These are phyloP conservation scores for Agraylea sexmaculata DNA, from an alignment of 1,140 invertebrate genomes.

Conservation along the genomic window DNA sequence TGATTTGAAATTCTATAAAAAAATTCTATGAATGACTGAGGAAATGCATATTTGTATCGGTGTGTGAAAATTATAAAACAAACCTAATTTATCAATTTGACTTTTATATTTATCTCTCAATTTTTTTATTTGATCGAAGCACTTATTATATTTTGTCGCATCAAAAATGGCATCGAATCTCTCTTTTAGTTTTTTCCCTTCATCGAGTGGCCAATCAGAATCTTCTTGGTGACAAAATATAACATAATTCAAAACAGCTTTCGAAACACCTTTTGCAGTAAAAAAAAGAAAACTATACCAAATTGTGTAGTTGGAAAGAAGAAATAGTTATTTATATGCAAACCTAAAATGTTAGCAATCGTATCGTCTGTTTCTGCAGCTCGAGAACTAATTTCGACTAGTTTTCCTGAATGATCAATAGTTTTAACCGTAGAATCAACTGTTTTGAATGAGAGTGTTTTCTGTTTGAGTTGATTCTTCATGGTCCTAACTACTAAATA, in stretches of 20 bases:
- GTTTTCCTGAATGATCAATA: slow-evolving; percentile 30
- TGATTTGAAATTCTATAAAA: slow-evolving; percentile 32
- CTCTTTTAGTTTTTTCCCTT: slow-evolving; percentile 86
- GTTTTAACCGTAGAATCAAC: slow-evolving; percentile 51
- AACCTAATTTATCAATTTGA: slow-evolving; percentile 36
- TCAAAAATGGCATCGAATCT: slow-evolving; percentile 98
- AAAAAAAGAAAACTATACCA: slow-evolving; percentile 1
- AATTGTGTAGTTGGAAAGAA: not conserved
- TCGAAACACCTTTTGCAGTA: slow-evolving; percentile 55
- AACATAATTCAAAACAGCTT: slow-evolving; percentile 90
- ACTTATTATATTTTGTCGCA: slow-evolving; percentile 85
- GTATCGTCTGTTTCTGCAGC: slow-evolving; percentile 36
- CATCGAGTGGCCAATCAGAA: slow-evolving; percentile 90
- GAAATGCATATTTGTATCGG: not conserved
- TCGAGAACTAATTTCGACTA: slow-evolving; percentile 35
- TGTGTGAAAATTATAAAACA: slow-evolving; percentile 8
- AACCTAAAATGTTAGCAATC: slow-evolving; percentile 36
- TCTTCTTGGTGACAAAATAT: slow-evolving; percentile 99
- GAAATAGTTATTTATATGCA: not conserved
- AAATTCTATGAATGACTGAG: slow-evolving; percentile 19
- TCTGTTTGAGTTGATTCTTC: slow-evolving; percentile 46
- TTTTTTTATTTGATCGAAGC: slow-evolving; percentile 70
- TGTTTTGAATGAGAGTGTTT: slow-evolving; percentile 48
- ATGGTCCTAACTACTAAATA: slow-evolving; percentile 51
- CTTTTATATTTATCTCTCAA: slow-evolving; percentile 49